A percentile compares a stretch with the other conserved stretches of the same genome.
Conservation (phyloP, 2,797 vertebrate genomes). For the Myotis pilosus region DNA sequence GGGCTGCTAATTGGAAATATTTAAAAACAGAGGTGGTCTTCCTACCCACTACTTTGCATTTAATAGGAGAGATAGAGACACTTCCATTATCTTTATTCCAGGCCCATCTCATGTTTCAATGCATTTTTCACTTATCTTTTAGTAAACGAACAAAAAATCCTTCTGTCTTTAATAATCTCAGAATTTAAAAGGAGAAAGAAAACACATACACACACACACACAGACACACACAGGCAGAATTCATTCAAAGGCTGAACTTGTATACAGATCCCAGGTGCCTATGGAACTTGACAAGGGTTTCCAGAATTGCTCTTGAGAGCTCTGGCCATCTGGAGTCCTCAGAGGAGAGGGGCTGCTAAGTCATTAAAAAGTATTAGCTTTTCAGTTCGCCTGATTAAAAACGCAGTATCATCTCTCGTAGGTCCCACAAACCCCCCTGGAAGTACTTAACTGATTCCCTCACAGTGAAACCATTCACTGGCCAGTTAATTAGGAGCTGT, state of each 20-base stretch:
- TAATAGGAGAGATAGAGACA: background rate
- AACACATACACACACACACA: too few species aligned
- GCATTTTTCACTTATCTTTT: background rate
- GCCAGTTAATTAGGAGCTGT: slow-evolving; percentile 43
- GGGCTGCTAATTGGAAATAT: background rate
- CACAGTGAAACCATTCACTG: background rate
- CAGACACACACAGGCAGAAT: background rate
- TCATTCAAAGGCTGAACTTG: background rate
- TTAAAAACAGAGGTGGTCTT: background rate
- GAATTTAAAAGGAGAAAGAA: background rate
- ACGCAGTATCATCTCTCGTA: background rate
- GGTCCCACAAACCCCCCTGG: slow-evolving; percentile 17
- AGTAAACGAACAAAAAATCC: background rate
- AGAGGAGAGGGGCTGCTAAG: background rate
- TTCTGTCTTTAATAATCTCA: background rate
- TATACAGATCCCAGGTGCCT: background rate
- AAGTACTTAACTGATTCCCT: background rate
- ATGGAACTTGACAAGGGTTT: slow-evolving; percentile 1
- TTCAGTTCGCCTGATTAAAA: slow-evolving; percentile 62
- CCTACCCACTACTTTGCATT: background rate
- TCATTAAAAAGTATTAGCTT: slow-evolving; percentile 36
- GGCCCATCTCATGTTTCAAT: background rate
- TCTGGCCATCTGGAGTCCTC: slow-evolving; percentile 48
- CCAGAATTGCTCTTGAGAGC: slow-evolving; percentile 35
- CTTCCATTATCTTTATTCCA: slow-evolving; percentile 4